phyloP scores from a whole-genome alignment of 2,113 vertebrate species.

The Meriones unguiculatus region DNA sequence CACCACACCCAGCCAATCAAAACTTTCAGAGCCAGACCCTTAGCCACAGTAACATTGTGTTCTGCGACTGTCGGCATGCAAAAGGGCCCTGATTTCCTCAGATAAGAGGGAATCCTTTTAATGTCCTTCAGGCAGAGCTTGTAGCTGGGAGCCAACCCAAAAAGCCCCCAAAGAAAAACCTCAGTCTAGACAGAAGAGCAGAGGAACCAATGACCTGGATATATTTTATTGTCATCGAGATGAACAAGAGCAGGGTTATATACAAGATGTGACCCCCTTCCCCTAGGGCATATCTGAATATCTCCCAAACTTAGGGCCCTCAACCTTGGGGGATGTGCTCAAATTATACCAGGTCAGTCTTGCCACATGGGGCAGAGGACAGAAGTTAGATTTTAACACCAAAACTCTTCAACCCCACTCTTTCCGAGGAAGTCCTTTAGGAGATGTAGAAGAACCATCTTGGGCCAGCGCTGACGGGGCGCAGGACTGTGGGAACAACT shows the following conservation, averaged over 20 bases:
- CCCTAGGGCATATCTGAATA: background rate
- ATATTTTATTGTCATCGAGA: conserved; percentile 70
- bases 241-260: background rate
- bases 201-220: background rate
- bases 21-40: background rate
- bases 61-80: background rate
- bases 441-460: background rate
- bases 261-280: background rate
- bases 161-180: background rate
- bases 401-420: background rate
- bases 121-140: background rate
- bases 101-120: background rate
- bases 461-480: conserved; percentile 14
- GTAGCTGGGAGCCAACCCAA: too few species aligned
- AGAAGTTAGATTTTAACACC: background rate
- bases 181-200: background rate
- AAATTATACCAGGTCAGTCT: background rate
- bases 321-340: background rate
- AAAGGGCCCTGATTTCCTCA: background rate
- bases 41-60: background rate
- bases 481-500: background rate
- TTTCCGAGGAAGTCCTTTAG: background rate
- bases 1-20: background rate
- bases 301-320: background rate
- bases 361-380: background rate